phyloP scores from a whole-genome alignment of 2,888 invertebrate genomes.

The Spicauda simplicius region DNA sequence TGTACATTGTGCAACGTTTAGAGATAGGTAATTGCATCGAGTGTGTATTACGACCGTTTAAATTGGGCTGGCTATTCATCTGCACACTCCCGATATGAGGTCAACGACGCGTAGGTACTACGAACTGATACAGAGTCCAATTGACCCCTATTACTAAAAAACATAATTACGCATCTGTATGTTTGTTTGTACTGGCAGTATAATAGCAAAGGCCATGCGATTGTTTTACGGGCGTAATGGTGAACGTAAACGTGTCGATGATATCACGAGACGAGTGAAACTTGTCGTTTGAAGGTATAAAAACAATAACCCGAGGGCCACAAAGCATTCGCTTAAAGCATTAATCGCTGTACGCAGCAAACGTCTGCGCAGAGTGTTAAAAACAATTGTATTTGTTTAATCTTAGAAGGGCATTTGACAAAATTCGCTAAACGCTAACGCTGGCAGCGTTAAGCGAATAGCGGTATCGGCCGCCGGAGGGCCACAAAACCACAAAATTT shows the following conservation, averaged over 20 bases:
- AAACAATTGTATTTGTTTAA: no score
- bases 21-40: constrained; percentile 16
- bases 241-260: neutral
- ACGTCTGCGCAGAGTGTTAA: no score
- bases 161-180: constrained; percentile 4
- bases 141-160: constrained; percentile 42
- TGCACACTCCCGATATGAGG: constrained; percentile 43
- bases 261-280: constrained; percentile 5
- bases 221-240: neutral
- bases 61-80: constrained; percentile 47
- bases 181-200: neutral
- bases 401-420: no score
- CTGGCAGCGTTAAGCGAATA: no score
- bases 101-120: constrained; percentile 44
- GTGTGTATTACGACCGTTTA: constrained; percentile 26
- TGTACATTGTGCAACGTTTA: constrained; percentile 18
- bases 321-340: no score
- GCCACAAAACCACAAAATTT: no score
- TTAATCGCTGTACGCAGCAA: no score
- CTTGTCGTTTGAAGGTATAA: neutral
- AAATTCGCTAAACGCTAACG: no score
- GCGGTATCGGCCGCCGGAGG: no score
- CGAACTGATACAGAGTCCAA: constrained; percentile 46
- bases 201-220: neutral
- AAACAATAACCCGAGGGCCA: neutral